Conservation (phyloP, 1,140 invertebrate genomes). For the Ips nitidus region DNA sequence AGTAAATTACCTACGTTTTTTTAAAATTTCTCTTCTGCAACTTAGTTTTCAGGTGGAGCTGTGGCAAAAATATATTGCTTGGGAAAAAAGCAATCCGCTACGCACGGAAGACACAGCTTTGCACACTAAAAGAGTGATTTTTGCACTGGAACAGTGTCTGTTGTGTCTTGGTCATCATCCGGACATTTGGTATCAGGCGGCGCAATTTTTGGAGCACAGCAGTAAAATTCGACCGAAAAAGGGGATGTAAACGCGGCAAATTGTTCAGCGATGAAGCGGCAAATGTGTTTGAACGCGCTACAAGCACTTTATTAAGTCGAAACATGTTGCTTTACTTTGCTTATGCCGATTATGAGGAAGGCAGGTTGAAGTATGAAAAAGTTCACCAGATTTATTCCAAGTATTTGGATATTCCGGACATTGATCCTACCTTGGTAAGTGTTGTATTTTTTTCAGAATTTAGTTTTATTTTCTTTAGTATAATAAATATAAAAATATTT, state of each 20-base stretch:
- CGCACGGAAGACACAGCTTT: slow-evolving; percentile 92
- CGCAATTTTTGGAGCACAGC: slow-evolving; percentile 92
- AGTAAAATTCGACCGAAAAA: slow-evolving; percentile 89
- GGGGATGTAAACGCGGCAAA: slow-evolving; percentile 94
- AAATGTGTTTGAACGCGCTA: slow-evolving; percentile 91
- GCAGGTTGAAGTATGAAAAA: slow-evolving; percentile 94
- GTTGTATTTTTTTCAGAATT: slow-evolving; percentile 13
- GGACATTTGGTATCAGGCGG: slow-evolving; percentile 98
- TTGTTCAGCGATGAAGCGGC: slow-evolving; percentile 92
- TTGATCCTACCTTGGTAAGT: slow-evolving; percentile 91
- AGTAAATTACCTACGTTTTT: slow-evolving; percentile 54
- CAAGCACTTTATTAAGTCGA: slow-evolving; percentile 81
- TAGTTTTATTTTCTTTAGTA: slow-evolving; percentile 36
- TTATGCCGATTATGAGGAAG: slow-evolving; percentile 98
- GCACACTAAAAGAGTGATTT: slow-evolving; percentile 93
- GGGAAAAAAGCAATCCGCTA: slow-evolving; percentile 96
- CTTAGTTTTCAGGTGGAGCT: slow-evolving; percentile 75
- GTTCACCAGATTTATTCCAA: slow-evolving; percentile 96
- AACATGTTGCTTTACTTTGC: slow-evolving; percentile 96
- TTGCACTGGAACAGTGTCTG: slow-evolving; percentile 97
- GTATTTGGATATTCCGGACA: slow-evolving; percentile 82
- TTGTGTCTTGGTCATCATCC: slow-evolving; percentile 96
- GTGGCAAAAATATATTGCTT: slow-evolving; percentile 99
- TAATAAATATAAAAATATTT: background rate
- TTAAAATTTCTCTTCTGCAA: background rate